phyloP scores from a whole-genome alignment of 2,113 vertebrate species.

The Thryonomys swinderianus region DNA sequence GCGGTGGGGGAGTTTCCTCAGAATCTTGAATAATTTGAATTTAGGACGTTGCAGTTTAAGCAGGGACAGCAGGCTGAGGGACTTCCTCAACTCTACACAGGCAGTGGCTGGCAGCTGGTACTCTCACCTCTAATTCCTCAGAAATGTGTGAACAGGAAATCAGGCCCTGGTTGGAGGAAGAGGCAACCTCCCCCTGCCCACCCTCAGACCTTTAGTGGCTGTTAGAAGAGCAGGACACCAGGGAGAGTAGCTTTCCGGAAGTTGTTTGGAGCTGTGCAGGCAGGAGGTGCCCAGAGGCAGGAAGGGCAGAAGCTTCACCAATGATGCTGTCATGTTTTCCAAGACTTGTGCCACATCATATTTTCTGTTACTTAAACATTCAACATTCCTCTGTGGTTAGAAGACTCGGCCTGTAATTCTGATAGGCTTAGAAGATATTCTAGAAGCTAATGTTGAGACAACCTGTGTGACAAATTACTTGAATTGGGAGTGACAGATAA shows the following conservation, averaged over 20 bases:
- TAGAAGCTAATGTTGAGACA: not conserved
- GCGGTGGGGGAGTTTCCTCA: not conserved
- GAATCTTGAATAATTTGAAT: not conserved
- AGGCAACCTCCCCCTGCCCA: not conserved
- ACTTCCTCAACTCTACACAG: not conserved
- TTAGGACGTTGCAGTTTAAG: not conserved
- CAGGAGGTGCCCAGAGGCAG: not conserved
- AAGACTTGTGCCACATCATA: not conserved
- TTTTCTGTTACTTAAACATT: not conserved
- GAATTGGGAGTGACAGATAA: not conserved
- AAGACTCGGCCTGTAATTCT: not conserved
- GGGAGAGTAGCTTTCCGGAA: not conserved
- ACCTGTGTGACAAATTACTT: constrained; percentile 10
- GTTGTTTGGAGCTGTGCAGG: not conserved
- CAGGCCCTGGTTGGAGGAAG: not conserved
- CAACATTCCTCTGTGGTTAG: not conserved
- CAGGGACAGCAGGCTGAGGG: no score
- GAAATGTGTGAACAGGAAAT: not conserved
- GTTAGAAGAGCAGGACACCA: not conserved
- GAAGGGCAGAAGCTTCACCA: not conserved
- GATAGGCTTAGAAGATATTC: not conserved
- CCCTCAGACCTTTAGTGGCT: not conserved
- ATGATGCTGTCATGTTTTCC: not conserved
- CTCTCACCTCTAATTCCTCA: not conserved
- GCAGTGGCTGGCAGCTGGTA: not conserved